phyloP scores from a whole-genome alignment of 2,113 vertebrate species.

The Centropus bengalensis region DNA sequence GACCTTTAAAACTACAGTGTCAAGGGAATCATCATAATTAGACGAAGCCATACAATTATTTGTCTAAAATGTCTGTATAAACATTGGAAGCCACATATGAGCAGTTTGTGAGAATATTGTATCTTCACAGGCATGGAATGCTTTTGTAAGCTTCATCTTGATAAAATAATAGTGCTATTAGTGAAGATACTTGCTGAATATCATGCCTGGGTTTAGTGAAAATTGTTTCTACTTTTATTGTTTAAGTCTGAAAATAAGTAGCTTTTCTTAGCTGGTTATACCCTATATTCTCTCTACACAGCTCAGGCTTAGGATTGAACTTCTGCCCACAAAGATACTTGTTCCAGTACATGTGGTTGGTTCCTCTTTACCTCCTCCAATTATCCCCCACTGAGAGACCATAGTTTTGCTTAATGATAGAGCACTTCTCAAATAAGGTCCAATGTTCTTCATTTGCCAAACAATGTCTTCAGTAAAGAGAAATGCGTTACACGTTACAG shows the following conservation, averaged over 20 bases:
- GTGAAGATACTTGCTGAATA: background rate
- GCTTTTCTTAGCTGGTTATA: background rate
- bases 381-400: fast-evolving
- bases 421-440: background rate
- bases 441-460: background rate
- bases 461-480: background rate
- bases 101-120: background rate
- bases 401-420: background rate
- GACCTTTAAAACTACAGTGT: constrained; percentile 39
- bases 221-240: background rate
- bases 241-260: background rate
- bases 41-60: background rate
- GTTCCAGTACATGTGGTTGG: fast-evolving
- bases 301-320: background rate
- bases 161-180: background rate
- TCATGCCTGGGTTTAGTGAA: background rate
- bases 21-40: background rate
- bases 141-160: background rate
- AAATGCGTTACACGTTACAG: fast-evolving
- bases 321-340: background rate
- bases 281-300: background rate
- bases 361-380: background rate
- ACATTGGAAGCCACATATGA: background rate
- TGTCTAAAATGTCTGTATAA: background rate
- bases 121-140: background rate